These are phyloP conservation scores for Parasteatoda tepidariorum DNA, from an alignment of 1,140 invertebrate species.

Conservation along the genomic window DNA sequence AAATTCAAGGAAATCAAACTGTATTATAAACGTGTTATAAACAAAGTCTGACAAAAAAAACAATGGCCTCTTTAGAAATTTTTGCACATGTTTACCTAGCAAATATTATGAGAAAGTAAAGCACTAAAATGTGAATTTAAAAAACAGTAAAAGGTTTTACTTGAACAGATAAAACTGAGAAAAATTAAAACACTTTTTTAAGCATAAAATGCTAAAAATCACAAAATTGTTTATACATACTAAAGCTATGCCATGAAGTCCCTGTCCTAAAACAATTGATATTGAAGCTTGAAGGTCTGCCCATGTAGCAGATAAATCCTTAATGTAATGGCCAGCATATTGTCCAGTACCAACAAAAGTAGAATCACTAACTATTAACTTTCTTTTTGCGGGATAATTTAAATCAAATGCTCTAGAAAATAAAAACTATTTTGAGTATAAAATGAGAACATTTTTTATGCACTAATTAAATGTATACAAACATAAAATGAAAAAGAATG, in stretches of 20 bases:
- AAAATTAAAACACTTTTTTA: no score
- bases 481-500: neutral
- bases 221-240: neutral
- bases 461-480: neutral
- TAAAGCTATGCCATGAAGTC: conserved; percentile 28
- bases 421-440: no score
- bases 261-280: conserved; percentile 62
- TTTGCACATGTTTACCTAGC: no score
- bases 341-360: conserved; percentile 72
- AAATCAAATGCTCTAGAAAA: conserved; percentile 75
- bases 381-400: conserved; percentile 73
- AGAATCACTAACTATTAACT: conserved; percentile 70
- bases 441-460: no score
- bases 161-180: neutral
- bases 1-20: no score
- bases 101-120: no score
- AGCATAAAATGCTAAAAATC: no score
- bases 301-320: conserved; percentile 71
- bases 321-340: conserved; percentile 73
- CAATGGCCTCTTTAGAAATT: no score
- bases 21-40: no score
- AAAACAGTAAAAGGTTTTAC: neutral
- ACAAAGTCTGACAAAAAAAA: no score
- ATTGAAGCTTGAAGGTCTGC: conserved; percentile 69
- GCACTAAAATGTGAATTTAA: no score